phyloP scores from a whole-genome alignment of 2,113 vertebrate genomes.

The Petromus typicus region DNA sequence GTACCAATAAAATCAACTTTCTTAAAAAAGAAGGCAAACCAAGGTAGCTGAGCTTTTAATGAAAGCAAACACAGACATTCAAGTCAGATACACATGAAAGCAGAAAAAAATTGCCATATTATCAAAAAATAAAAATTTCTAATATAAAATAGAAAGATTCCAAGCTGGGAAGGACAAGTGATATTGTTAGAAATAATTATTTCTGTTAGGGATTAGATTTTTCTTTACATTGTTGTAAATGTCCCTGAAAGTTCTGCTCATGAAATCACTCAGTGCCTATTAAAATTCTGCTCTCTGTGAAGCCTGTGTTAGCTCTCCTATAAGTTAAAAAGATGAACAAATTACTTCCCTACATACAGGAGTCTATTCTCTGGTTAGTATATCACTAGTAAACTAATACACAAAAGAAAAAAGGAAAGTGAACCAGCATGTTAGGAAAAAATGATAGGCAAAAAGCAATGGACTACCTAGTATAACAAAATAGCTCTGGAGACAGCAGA shows the following conservation, averaged over 20 bases:
- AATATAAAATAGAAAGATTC: neutral
- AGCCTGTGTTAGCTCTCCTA: neutral
- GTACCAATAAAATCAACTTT: too few relatives aligned
- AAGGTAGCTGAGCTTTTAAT: neutral
- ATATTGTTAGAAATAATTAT: slow-evolving; percentile 56
- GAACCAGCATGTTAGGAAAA: neutral
- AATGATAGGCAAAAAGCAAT: neutral
- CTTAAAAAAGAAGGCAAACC: neutral
- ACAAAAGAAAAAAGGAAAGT: neutral
- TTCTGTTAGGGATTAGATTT: neutral
- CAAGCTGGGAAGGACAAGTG: neutral
- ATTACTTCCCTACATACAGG: neutral
- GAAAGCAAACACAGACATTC: neutral
- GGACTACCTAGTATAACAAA: neutral
- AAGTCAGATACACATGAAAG: neutral
- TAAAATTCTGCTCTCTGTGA: neutral
- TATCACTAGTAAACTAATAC: neutral
- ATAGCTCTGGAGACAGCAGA: neutral
- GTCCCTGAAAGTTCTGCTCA: neutral
- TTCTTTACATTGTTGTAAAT: slow-evolving; percentile 16
- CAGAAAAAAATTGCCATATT: neutral
- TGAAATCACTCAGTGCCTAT: neutral
- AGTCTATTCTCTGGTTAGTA: neutral
- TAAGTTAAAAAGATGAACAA: neutral
- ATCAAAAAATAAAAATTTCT: neutral